These are phyloP conservation scores for Ostrea denselamellosa DNA, from an alignment of 1,140 invertebrate genomes.

Conservation along the genomic window DNA sequence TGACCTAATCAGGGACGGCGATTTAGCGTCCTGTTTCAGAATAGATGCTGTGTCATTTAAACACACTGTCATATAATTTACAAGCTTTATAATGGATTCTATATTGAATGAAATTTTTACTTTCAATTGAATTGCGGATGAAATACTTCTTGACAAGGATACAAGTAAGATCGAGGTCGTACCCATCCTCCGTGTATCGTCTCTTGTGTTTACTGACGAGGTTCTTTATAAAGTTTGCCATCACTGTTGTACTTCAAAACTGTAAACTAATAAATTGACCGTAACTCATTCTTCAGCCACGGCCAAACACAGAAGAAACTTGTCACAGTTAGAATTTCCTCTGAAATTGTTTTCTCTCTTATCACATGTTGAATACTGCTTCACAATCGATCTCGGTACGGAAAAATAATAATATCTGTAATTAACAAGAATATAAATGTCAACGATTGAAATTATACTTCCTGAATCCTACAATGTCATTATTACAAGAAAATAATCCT, in stretches of 20 bases:
- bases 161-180: constrained; percentile 97
- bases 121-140: not conserved
- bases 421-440: not conserved
- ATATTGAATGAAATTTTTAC: no score
- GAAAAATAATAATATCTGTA: not conserved
- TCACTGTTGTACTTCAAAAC: not conserved
- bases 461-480: not conserved
- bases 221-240: constrained; percentile 77
- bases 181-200: constrained; percentile 93
- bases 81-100: no score
- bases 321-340: constrained; percentile 18
- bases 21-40: no score
- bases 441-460: not conserved
- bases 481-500: not conserved
- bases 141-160: constrained; percentile 76
- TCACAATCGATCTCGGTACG: not conserved
- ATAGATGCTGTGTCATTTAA: no score
- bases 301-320: not conserved
- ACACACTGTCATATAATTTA: no score
- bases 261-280: not conserved
- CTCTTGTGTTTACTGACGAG: constrained; percentile 93
- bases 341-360: not conserved
- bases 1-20: no score
- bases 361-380: constrained; percentile 1
- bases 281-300: not conserved